Evolutionary conservation across 1,140 invertebrate species (phyloP), one percentile per base, ranked within the genome.

Genomic region (Pantala flavescens): DNA sequence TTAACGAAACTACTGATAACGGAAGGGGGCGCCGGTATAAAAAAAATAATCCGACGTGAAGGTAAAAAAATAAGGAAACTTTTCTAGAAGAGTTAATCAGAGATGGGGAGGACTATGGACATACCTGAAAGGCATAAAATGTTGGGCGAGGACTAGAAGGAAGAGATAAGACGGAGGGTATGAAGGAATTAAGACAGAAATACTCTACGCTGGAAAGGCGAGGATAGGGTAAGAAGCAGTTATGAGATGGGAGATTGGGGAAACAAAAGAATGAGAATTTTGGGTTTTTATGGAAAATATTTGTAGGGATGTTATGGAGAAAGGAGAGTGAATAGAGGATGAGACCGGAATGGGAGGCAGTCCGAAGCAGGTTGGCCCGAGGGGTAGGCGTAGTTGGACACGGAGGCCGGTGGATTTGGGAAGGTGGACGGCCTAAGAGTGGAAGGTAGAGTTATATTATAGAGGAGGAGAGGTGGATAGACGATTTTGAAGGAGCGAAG

Each of bases 51-150:
- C 28, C 28, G 28, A 36, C 28, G 28, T 63, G 49, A 3, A 63
- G 49, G 49, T 7, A 63, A 63, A 63, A 21, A 19, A 21, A 63
- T 63, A 12, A 36, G 49, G 12, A 63, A 21, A 63, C 49, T 63
- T 63, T 63, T 63, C 49, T 12, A 3, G n/a, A 63, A 21, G 49
- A 63, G 49, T 63, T 63, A 63, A 63, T 63, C 49, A 63, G 49
- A 63, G 16, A 63, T 63, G 3, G 49, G 16, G 12, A 63, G 12
- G 49, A 14, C 49, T 21, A 3, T 14, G 49, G 49, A 63, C 16
- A 63, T 63, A 63, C 49, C 49, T 21, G 49, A 63, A 63, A 63
- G 49, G 49, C 49, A 63, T 63, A 63, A 63, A 63, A 63, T 63
- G 49, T 21, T 63, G 12, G 49, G n/a, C 3, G 49, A 63, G 49